phyloP scores from a whole-genome alignment of 2,113 vertebrate genomes.

The Oceanodroma tethys region DNA sequence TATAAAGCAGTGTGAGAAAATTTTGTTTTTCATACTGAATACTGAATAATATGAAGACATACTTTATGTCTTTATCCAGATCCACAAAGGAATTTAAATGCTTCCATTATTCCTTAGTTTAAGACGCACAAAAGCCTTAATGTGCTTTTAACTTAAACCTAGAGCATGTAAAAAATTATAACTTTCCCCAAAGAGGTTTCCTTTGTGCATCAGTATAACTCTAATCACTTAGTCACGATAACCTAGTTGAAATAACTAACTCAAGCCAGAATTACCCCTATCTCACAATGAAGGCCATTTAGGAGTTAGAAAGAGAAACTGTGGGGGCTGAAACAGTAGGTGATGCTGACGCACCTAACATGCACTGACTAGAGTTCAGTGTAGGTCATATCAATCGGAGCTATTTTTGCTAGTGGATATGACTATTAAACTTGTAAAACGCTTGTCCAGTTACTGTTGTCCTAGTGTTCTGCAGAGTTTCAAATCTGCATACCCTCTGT shows the following conservation, averaged over 20 bases:
- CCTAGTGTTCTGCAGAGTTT: background rate
- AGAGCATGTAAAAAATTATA: background rate
- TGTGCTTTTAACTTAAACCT: background rate
- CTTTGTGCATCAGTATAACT: background rate
- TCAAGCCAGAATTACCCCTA: background rate
- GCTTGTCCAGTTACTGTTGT: background rate
- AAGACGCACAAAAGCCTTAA: background rate
- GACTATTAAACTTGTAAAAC: background rate
- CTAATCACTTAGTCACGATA: background rate
- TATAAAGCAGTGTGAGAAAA: background rate
- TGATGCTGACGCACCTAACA: background rate
- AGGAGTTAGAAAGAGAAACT: background rate
- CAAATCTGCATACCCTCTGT: background rate
- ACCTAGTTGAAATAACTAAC: background rate
- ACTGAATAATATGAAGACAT: too few relatives aligned
- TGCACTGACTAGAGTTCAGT: background rate
- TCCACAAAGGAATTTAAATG: background rate
- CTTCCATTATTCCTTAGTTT: background rate
- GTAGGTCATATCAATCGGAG: background rate
- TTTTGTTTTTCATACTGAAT: background rate
- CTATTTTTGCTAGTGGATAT: background rate
- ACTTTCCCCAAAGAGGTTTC: background rate
- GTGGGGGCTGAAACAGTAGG: background rate
- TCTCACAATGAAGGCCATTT: background rate
- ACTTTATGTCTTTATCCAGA: background rate